These are phyloP conservation scores for Mayetiola destructor DNA, from an alignment of 2,888 invertebrate genomes.

Conservation along the genomic window DNA sequence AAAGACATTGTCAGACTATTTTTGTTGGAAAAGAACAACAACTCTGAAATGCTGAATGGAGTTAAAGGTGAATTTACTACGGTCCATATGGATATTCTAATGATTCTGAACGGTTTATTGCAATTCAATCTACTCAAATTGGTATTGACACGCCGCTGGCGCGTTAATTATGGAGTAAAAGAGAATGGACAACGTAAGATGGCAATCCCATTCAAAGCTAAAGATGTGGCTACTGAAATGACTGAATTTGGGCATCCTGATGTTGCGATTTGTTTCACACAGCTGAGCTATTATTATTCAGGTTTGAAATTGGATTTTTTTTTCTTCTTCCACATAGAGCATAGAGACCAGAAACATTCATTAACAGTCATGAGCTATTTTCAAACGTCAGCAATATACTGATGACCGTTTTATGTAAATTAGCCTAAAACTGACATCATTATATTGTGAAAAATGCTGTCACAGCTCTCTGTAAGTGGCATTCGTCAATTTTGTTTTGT, in stretches of 20 bases:
- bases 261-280: constrained; percentile 11
- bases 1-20: background rate
- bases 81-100: background rate
- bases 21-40: background rate
- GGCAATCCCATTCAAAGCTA: constrained; percentile 13
- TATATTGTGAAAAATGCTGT: no score
- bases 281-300: constrained; percentile 13
- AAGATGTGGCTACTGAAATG: constrained; percentile 13
- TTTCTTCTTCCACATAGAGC: background rate
- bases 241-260: constrained; percentile 13
- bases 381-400: no score
- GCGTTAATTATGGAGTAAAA: constrained; percentile 13
- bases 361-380: no score
- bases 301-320: background rate
- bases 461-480: background rate
- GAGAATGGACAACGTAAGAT: constrained; percentile 2
- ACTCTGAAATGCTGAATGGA: background rate
- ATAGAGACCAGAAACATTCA: no score
- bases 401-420: no score
- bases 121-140: background rate
- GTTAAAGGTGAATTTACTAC: background rate
- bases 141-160: background rate
- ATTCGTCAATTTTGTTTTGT: background rate
- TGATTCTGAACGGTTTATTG: background rate
- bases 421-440: no score